Percentiles rank a stretch among this genome's conserved stretches.
phyloP scores from a whole-genome alignment of 2,113 vertebrate genomes.

The Cebidichthys violaceus region DNA sequence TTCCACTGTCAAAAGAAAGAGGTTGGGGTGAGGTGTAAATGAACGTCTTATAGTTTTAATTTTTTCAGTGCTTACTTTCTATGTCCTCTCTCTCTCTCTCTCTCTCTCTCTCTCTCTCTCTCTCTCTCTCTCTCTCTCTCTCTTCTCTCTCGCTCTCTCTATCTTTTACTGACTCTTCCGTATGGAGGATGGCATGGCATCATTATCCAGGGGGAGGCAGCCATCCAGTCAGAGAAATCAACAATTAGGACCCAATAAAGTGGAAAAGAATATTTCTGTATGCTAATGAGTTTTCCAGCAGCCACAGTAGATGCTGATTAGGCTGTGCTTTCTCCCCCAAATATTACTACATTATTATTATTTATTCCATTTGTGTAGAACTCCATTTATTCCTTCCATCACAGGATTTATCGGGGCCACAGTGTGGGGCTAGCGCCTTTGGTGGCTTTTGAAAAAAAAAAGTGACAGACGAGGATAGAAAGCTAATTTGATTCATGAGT shows the following conservation, averaged over 20 bases:
- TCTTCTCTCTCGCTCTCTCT: neutral
- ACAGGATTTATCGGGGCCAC: conserved; percentile 51
- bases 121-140: neutral
- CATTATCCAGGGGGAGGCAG: conserved; percentile 65
- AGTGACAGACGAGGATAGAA: conserved; percentile 58
- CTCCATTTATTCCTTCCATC: conserved; percentile 64
- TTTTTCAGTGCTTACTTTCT: conserved; percentile 8
- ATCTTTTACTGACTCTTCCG: conserved; percentile 23
- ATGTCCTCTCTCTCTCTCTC: neutral
- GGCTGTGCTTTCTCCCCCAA: neutral
- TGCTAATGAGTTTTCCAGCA: conserved; percentile 61
- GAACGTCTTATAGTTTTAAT: conserved; percentile 21
- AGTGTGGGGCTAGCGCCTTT: conserved; percentile 1
- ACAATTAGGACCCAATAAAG: conserved; percentile 76
- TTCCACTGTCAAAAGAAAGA: conserved; percentile 44
- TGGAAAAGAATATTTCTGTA: conserved; percentile 73
- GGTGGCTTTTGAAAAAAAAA: conserved; percentile 41
- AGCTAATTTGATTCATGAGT: conserved; percentile 84
- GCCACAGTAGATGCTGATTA: conserved; percentile 63
- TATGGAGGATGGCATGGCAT: conserved; percentile 50
- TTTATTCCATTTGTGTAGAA: conserved; percentile 60
- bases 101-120: neutral
- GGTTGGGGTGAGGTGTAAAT: neutral
- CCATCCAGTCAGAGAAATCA: conserved; percentile 64
- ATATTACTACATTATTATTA: conserved; percentile 34